phyloP scores from a whole-genome alignment of 1,140 invertebrate species.

The Polyergus mexicanus region DNA sequence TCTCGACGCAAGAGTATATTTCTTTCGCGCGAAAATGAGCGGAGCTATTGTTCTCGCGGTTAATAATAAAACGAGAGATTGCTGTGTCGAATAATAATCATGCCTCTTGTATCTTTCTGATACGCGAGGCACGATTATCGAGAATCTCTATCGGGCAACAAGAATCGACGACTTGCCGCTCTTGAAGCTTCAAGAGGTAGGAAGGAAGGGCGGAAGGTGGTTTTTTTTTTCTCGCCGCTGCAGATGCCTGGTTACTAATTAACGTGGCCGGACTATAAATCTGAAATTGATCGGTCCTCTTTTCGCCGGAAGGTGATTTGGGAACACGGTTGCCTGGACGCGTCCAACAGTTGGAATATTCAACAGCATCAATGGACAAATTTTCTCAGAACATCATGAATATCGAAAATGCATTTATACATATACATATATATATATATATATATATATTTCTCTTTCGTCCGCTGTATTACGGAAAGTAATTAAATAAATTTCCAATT shows the following conservation, averaged over 20 bases:
- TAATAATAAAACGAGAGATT: slow-evolving; percentile 12
- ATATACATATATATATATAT: no score
- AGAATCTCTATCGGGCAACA: slow-evolving; percentile 16
- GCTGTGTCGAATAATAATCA: neutral
- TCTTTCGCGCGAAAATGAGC: neutral
- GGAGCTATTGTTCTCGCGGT: neutral
- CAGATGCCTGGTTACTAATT: slow-evolving; percentile 80
- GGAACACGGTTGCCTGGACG: slow-evolving; percentile 18
- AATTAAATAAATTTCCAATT: slow-evolving; percentile 7
- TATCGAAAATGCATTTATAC: slow-evolving; percentile 34
- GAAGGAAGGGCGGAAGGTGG: neutral
- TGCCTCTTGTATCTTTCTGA: neutral
- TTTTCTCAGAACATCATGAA: slow-evolving; percentile 37
- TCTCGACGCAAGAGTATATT: neutral
- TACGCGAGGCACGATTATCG: slow-evolving; percentile 23
- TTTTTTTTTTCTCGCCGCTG: slow-evolving; percentile 68
- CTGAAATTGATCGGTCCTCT: slow-evolving; percentile 80
- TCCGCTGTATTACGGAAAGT: neutral
- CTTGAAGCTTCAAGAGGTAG: slow-evolving; percentile 43
- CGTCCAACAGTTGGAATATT: neutral
- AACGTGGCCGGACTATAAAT: slow-evolving; percentile 82
- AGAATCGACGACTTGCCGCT: slow-evolving; percentile 66
- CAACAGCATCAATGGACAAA: slow-evolving; percentile 3
- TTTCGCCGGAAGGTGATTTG: slow-evolving; percentile 80
- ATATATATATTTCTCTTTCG: neutral